These are phyloP conservation scores for Volucella bombylans DNA, from an alignment of 2,888 invertebrate genomes.

Conservation along the genomic window DNA sequence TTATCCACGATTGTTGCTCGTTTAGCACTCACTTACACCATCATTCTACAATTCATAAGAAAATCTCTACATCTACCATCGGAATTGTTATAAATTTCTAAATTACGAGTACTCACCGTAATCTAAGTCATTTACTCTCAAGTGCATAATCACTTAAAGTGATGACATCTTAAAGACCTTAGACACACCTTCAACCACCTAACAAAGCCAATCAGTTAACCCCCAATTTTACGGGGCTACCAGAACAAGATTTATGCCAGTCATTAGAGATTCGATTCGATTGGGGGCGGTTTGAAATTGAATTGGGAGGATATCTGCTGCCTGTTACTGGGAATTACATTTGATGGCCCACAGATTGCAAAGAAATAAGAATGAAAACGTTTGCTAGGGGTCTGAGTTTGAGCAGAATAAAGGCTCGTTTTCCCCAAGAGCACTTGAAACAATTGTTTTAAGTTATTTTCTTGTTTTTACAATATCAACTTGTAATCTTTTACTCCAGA, in stretches of 20 bases:
- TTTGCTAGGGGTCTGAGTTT: slow-evolving; percentile 7
- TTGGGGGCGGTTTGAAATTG: slow-evolving; percentile 52
- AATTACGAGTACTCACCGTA: too few species aligned
- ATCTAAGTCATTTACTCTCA: slow-evolving; percentile 35
- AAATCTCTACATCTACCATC: background rate
- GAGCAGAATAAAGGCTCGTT: background rate
- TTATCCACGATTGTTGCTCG: too few species aligned
- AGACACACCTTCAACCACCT: slow-evolving; percentile 68
- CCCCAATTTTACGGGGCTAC: slow-evolving; percentile 8
- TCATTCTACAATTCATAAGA: too few species aligned
- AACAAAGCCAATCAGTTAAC: slow-evolving; percentile 67
- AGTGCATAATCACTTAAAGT: slow-evolving; percentile 59
- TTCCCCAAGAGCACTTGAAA: slow-evolving; percentile 25
- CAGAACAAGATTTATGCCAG: slow-evolving; percentile 61
- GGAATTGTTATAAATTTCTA: background rate
- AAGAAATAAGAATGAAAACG: slow-evolving; percentile 22
- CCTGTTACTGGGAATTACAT: slow-evolving; percentile 40
- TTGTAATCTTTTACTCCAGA: slow-evolving; percentile 9
- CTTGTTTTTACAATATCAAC: slow-evolving; percentile 6
- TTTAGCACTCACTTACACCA: too few species aligned
- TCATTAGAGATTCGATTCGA: slow-evolving; percentile 66
- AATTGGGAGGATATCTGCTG: slow-evolving; percentile 50
- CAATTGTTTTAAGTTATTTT: slow-evolving; percentile 31
- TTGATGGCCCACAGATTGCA: slow-evolving; percentile 37
- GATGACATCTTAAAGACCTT: slow-evolving; percentile 56